Evolutionary conservation across 1,140 invertebrate genomes (phyloP).

Genomic region (Laupala kohalensis): DNA sequence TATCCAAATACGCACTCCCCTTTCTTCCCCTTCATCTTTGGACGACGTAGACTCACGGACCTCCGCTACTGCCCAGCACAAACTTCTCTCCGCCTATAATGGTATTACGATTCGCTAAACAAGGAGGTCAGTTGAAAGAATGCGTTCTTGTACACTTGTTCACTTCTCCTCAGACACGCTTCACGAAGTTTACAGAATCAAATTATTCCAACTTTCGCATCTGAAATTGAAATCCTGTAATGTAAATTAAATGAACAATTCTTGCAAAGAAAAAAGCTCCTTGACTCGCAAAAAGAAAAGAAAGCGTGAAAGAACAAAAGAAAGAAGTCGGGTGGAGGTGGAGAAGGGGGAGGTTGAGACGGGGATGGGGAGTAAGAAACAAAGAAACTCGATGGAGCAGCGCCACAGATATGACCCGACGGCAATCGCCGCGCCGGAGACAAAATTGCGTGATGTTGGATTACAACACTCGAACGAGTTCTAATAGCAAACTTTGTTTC

Average conservation of each 20-base stretch:
- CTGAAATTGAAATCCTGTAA: slow-evolving; percentile 6
- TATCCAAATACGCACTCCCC: no score
- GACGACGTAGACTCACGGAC: no score
- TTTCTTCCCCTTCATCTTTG: no score
- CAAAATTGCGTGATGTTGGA: slow-evolving; percentile 2
- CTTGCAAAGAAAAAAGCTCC: slow-evolving; percentile 3
- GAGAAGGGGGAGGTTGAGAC: neutral
- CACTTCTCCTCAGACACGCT: neutral
- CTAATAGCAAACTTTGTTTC: neutral
- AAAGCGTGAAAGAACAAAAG: no score
- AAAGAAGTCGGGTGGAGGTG: neutral
- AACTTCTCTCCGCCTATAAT: neutral
- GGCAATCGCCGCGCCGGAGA: neutral
- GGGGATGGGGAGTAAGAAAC: neutral
- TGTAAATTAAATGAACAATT: slow-evolving; percentile 9
- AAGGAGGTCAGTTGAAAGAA: neutral
- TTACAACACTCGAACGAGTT: slow-evolving; percentile 3
- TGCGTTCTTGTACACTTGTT: neutral
- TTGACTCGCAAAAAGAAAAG: slow-evolving; percentile 6
- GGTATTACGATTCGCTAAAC: neutral
- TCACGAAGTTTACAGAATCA: slow-evolving; percentile 1
- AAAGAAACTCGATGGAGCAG: neutral
- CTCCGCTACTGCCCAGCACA: neutral
- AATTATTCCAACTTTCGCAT: slow-evolving; percentile 1
- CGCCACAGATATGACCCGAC: neutral